These are phyloP conservation scores for Apostichopus californicus DNA, from an alignment of 35 echinoderm and acorn worm genomes.

Conservation along the genomic window DNA sequence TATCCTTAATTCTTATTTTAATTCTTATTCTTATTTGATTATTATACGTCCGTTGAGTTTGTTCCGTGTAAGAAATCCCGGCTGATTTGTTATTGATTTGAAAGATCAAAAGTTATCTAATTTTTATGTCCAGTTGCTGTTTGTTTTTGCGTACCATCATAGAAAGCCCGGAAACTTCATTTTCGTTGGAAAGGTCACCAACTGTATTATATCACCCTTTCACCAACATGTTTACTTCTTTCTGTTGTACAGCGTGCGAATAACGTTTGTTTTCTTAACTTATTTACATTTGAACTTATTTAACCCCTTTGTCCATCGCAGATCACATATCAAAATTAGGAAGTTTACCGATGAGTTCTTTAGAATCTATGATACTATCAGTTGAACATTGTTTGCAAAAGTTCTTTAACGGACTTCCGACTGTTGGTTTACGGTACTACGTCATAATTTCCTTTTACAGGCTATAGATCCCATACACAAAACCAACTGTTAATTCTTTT, in stretches of 20 bases:
- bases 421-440: not conserved
- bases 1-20: too few species aligned
- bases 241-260: not conserved
- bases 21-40: too few species aligned
- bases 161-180: too few species aligned
- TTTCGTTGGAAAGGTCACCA: too few species aligned
- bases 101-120: too few species aligned
- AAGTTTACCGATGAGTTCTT: not conserved
- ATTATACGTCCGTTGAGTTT: too few species aligned
- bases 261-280: not conserved
- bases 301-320: not conserved
- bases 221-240: too few species aligned
- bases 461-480: not conserved
- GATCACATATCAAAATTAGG: not conserved
- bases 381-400: not conserved
- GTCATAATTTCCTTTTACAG: not conserved
- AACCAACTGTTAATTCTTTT: not conserved
- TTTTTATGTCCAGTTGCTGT: too few species aligned
- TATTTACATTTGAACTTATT: not conserved
- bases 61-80: too few species aligned
- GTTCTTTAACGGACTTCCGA: constrained; percentile 3
- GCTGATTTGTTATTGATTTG: too few species aligned
- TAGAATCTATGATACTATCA: not conserved
- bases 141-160: too few species aligned
- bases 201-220: too few species aligned